Evolutionary conservation across 2,797 vertebrate genomes (phyloP).

Genomic region (Gymnoscopelus braueri): DNA sequence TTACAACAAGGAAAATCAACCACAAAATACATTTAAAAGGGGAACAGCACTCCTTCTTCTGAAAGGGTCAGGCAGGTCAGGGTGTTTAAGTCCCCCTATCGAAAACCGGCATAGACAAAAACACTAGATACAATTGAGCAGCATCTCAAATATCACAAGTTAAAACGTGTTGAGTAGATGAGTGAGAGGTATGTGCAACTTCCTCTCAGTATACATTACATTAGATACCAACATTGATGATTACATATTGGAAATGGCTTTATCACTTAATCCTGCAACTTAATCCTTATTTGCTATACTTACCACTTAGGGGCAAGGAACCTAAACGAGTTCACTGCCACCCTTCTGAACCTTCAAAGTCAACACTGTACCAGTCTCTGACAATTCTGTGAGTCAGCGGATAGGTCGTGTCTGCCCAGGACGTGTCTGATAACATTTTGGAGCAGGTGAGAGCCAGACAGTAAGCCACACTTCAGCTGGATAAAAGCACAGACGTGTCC

Average conservation of each 20-base stretch:
- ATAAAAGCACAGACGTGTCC: constrained; percentile 2
- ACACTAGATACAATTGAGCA: too few species aligned
- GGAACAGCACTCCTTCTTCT: too few species aligned
- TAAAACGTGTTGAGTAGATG: neutral
- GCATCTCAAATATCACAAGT: too few species aligned
- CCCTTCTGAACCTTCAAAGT: neutral
- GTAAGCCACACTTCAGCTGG: neutral
- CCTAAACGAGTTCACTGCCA: too few species aligned
- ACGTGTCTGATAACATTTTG: neutral
- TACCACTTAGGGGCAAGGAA: too few species aligned
- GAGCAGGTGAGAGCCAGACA: constrained; percentile 4
- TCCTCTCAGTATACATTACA: neutral
- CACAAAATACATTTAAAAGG: too few species aligned
- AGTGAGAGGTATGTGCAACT: neutral
- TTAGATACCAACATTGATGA: neutral
- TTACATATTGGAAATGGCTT: neutral
- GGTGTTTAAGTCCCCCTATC: neutral
- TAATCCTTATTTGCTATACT: too few species aligned
- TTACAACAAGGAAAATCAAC: too few species aligned
- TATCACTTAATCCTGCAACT: too few species aligned
- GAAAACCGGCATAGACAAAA: neutral
- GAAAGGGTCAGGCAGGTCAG: too few species aligned
- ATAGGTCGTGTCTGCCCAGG: neutral
- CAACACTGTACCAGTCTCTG: neutral
- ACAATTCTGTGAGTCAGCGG: neutral